phyloP scores from a whole-genome alignment of 2,888 invertebrate genomes.

The Rhingia campestris region DNA sequence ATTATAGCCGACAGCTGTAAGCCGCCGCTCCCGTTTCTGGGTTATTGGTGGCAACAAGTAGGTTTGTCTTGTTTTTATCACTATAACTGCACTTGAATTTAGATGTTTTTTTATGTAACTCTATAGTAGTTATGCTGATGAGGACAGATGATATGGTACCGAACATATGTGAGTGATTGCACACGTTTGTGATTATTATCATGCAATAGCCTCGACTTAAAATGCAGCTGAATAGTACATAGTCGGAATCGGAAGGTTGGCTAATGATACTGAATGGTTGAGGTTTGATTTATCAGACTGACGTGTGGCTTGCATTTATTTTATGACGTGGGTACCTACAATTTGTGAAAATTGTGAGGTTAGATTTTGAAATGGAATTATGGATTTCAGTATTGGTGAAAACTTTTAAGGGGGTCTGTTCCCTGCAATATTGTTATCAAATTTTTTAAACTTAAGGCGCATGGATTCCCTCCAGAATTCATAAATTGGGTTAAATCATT shows the following conservation, averaged over 20 bases:
- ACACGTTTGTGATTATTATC: slow-evolving; percentile 43
- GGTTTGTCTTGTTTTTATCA: slow-evolving; percentile 6
- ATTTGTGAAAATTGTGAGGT: not conserved
- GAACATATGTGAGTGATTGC: slow-evolving; percentile 29
- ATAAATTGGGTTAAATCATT: no score
- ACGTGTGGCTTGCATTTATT: not conserved
- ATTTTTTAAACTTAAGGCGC: no score
- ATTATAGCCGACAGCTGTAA: slow-evolving; percentile 26
- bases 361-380: no score
- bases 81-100: slow-evolving; percentile 61
- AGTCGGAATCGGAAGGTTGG: slow-evolving; percentile 13
- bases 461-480: no score
- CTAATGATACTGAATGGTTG: slow-evolving; percentile 17
- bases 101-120: slow-evolving; percentile 47
- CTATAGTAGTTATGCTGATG: slow-evolving; percentile 46
- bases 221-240: not conserved
- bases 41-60: slow-evolving; percentile 47
- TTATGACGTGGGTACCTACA: not conserved
- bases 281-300: not conserved
- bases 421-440: no score
- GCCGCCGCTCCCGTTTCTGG: slow-evolving; percentile 60
- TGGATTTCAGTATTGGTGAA: no score
- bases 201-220: slow-evolving; percentile 37
- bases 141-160: slow-evolving; percentile 36
- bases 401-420: no score